phyloP scores from a whole-genome alignment of 2,113 vertebrate species.

The Propithecus coquereli region DNA sequence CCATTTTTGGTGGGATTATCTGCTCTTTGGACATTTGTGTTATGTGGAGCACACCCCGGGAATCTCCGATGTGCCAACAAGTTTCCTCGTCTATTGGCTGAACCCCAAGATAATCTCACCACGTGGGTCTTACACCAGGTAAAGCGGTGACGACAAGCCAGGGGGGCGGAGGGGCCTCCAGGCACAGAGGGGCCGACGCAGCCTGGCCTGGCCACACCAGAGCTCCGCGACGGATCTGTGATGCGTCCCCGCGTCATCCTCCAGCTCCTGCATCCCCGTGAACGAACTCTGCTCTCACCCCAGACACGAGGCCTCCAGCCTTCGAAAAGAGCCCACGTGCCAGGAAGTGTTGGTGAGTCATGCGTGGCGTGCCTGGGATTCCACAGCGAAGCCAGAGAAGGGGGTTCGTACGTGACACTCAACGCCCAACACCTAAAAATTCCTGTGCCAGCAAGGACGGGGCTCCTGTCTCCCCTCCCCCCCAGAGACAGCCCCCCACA shows the following conservation, averaged over 20 bases:
- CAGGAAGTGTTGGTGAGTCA: no score
- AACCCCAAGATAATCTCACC: background rate
- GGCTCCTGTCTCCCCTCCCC: background rate
- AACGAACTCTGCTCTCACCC: background rate
- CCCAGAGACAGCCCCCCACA: background rate
- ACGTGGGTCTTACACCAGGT: background rate
- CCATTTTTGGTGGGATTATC: background rate
- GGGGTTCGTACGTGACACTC: background rate
- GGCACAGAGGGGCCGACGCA: background rate
- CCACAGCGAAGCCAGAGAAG: background rate
- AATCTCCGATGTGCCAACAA: background rate
- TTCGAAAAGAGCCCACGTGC: background rate
- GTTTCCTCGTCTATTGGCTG: background rate
- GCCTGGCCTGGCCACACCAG: background rate
- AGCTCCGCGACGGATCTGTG: background rate
- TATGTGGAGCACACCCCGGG: no score
- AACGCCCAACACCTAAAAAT: background rate
- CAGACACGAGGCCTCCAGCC: background rate
- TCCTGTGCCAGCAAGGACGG: no score
- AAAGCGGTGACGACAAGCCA: background rate
- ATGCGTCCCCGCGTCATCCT: background rate
- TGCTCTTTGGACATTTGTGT: background rate
- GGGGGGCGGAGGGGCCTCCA: background rate
- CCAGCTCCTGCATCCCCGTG: background rate
- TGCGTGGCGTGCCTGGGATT: background rate